phyloP scores from a whole-genome alignment of 2,888 invertebrate species.

The Sisyra nigra region DNA sequence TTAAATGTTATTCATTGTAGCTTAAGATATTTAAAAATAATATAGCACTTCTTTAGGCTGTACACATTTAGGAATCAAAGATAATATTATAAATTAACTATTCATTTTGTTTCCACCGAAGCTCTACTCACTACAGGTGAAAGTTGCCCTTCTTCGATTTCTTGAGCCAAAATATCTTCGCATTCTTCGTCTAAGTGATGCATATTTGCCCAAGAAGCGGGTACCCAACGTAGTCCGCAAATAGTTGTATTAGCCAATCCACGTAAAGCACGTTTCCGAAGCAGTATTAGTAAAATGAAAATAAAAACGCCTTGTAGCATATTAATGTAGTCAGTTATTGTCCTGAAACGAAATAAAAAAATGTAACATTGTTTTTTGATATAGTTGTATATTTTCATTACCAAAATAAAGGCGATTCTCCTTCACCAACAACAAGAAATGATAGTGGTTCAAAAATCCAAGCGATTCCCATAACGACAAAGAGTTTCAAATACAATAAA shows the following conservation, averaged over 20 bases:
- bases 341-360: conserved; percentile 26
- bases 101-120: no score
- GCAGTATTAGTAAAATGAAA: conserved; percentile 40
- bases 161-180: conserved; percentile 25
- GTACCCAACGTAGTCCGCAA: conserved; percentile 18
- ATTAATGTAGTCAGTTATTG: conserved; percentile 39
- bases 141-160: conserved; percentile 1
- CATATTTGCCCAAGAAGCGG: conserved; percentile 22
- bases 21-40: no score
- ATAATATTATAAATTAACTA: no score
- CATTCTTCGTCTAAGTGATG: conserved; percentile 29
- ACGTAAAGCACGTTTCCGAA: conserved; percentile 33
- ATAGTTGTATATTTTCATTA: no score
- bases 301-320: conserved; percentile 42
- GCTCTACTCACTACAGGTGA: no score
- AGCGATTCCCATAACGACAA: conserved; percentile 51
- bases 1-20: no score
- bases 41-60: no score
- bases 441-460: conserved; percentile 54
- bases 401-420: background rate
- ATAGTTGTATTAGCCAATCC: conserved; percentile 29
- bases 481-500: conserved; percentile 43
- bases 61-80: no score
- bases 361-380: no score
- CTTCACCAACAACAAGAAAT: conserved; percentile 6